Conservation (phyloP, 1,140 invertebrate genomes). For the Paraescarpia echinospica region DNA sequence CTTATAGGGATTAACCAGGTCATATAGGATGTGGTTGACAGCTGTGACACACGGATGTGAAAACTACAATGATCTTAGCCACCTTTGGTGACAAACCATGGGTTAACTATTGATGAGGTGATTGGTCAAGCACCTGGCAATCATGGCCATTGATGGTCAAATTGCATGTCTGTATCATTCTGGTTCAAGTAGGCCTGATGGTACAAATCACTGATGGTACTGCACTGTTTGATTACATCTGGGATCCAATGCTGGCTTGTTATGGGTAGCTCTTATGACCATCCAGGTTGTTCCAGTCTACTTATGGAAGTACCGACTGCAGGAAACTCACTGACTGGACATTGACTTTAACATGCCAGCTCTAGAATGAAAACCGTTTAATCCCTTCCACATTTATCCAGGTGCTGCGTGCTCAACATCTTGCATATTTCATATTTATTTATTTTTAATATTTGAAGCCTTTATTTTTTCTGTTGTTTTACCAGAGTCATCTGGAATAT, state of each 20-base stretch:
- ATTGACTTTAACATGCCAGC: too few relatives aligned
- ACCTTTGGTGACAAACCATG: not conserved
- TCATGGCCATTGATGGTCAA: conserved; percentile 10
- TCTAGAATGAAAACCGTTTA: not conserved
- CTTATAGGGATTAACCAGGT: not conserved
- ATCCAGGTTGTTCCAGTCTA: too few relatives aligned
- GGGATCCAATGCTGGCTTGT: not conserved
- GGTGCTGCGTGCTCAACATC: not conserved
- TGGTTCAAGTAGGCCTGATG: conserved; percentile 18
- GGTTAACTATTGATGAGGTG: not conserved
- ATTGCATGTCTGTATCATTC: conserved; percentile 27
- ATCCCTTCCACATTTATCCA: not conserved
- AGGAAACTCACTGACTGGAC: too few relatives aligned
- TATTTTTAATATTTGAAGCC: not conserved
- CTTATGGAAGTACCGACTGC: too few relatives aligned
- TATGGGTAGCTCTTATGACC: too few relatives aligned
- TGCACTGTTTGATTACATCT: not conserved
- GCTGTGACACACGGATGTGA: not conserved
- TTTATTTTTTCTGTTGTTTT: not conserved
- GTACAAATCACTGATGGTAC: not conserved
- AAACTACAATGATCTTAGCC: not conserved
- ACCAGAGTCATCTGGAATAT: not conserved
- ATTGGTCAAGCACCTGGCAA: not conserved
- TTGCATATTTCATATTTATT: not conserved
- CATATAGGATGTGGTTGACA: not conserved